Base-by-base conservation (phyloP, 2,113 vertebrate species). In the Loxodonta africana region DNA sequence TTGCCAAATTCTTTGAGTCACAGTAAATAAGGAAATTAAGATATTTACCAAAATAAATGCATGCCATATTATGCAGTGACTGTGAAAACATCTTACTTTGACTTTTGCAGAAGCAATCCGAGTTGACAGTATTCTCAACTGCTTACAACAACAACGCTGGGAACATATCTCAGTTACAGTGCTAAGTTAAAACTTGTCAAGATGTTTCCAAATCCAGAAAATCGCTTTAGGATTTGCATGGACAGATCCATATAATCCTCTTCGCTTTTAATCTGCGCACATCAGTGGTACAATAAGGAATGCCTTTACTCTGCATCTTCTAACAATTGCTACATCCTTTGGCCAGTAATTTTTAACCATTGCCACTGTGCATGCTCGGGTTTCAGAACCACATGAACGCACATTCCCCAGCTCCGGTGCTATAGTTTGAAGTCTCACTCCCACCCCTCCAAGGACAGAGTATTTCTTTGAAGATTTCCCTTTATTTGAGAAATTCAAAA, bases 121-220 rank as follows among this genome's bases (percentile, higher is more conserved):
- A 91, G 63, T 65, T 67, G 37, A 84, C 74, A 89, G 18, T 81
- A 30, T 88, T 97, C 95, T 73, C 73, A 18, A 41, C 95, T 93
- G 65, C 60, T 93, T 80, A 83, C 95, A 96, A 94, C 51, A 90
- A 76, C 84, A 92, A 94, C 78, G 37, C 95, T 92, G 11, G 37
- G 78, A 96, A 95, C 12, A 94, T 69, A 81, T 89, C 83, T 96
- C 71, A 90, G 76, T 69, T 92, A 89, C 94, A 89, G 37, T 63
- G 82, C 78, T 90, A 97, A 94, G 25, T 92, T 96, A 92, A 96
- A 96, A 94, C 73, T 74, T 57, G 60, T 76, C 93, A 87, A 94
- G 73, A 44, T 92, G 94, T 93, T 88, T 69, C 60, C 67, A 87
- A 88, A 92, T 92, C 74, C 63, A 93, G 90, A 89, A 96, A 96